Evolutionary conservation across 2,888 invertebrate genomes (phyloP).

Genomic region (Pyrrhosoma nymphula): DNA sequence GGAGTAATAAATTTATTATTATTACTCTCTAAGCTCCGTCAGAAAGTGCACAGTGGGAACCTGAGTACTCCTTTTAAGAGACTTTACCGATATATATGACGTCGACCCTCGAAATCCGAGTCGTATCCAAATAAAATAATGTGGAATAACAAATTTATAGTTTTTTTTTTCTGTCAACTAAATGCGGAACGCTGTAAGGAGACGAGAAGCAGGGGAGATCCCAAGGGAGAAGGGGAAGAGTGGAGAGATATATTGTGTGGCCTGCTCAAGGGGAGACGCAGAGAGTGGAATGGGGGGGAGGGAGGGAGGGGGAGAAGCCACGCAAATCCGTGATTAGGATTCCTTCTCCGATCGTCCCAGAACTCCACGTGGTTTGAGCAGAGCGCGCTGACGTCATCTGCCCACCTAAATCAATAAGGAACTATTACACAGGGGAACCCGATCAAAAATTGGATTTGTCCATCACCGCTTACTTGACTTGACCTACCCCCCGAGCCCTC

Average conservation of each 20-base stretch:
- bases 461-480: background rate
- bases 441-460: slow-evolving; percentile 5
- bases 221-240: background rate
- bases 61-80: too few species aligned
- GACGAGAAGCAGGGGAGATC: background rate
- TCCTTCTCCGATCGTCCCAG: background rate
- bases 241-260: background rate
- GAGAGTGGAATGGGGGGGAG: background rate
- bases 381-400: background rate
- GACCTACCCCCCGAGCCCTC: background rate
- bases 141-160: too few species aligned
- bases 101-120: too few species aligned
- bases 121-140: too few species aligned
- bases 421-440: background rate
- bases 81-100: too few species aligned
- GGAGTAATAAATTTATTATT: too few species aligned
- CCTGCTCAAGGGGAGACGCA: background rate
- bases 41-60: too few species aligned
- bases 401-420: background rate
- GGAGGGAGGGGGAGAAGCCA: background rate
- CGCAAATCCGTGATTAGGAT: background rate
- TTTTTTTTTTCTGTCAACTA: too few species aligned
- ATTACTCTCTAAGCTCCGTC: too few species aligned
- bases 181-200: too few species aligned
- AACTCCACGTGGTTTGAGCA: background rate